Evolutionary conservation across 2,888 invertebrate genomes (phyloP).

Genomic region (Drosophila siamana): DNA sequence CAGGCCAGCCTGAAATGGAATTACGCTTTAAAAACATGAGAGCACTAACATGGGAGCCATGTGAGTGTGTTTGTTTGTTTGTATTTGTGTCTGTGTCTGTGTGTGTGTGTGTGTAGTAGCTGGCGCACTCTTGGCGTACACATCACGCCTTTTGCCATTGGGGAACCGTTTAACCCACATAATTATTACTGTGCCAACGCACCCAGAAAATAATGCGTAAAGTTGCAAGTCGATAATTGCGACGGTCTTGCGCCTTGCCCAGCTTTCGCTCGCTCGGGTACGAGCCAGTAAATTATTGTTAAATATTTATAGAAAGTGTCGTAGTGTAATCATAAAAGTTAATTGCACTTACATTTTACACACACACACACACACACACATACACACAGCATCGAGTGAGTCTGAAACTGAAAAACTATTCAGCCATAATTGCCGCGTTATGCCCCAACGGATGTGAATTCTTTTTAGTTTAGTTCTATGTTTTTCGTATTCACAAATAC

Average conservation of each 20-base stretch:
- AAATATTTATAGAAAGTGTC: slow-evolving; percentile 62
- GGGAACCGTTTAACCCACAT: slow-evolving; percentile 73
- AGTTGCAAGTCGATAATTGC: slow-evolving; percentile 68
- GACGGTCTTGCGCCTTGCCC: slow-evolving; percentile 18
- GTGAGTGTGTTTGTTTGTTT: slow-evolving; percentile 8
- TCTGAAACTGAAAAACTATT: slow-evolving; percentile 52
- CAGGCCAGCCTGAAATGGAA: slow-evolving; percentile 37
- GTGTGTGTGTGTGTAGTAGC: slow-evolving; percentile 12
- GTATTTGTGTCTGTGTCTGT: neutral
- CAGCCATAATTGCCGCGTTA: slow-evolving; percentile 67
- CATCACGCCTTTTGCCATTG: slow-evolving; percentile 60
- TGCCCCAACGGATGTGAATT: slow-evolving; percentile 64
- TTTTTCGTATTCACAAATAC: slow-evolving; percentile 37
- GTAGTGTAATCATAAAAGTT: slow-evolving; percentile 61
- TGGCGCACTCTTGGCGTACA: slow-evolving; percentile 39
- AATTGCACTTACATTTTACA: slow-evolving; percentile 64
- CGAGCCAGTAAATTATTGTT: slow-evolving; percentile 59
- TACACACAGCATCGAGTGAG: slow-evolving; percentile 15
- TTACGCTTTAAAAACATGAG: slow-evolving; percentile 58
- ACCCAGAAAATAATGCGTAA: slow-evolving; percentile 65
- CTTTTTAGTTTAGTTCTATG: slow-evolving; percentile 9
- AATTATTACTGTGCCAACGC: slow-evolving; percentile 67
- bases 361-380: slow-evolving; percentile 5
- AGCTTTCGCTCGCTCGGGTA: neutral
- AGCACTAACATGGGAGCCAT: slow-evolving; percentile 23